Evolutionary conservation across 2,888 invertebrate species (phyloP), one percentile per base, ranked within the genome.

Genomic region (Chironomus riparius): DNA sequence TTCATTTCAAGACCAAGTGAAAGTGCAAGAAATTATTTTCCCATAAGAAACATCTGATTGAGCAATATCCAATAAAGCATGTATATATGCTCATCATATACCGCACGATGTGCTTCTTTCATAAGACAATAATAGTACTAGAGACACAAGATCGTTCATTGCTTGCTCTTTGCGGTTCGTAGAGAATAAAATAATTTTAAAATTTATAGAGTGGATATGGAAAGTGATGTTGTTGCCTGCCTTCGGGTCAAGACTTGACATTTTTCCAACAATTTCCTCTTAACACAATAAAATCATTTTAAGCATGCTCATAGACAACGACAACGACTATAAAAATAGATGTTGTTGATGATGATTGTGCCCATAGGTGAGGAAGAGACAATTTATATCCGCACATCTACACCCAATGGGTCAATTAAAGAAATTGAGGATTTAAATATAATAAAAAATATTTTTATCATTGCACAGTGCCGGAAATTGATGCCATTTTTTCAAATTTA

Each of bases 21-120:
- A 70, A 70, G 70, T 70, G 38, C 38, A 38, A 56, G 15, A 56
- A 56, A 70, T 48, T 70, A 73, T 73, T 73, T 73, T 73, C 72
- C 62, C 72, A 73, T 73, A 73, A 61, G 22, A 73, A 73, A 24
- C 71, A 71, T 21, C 72, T 61, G 72, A 73, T 71, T 24, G 38
- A 38, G 65, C 22, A 65, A 22, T 22, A 65, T 65, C 21, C 22
- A 56, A 15, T 18, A 18, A 15, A 15, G n/a, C 18, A 15, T 56
- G 56, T 56, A 56, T 18, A 56, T 56, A 18, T 56, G 56, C 38
- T 38, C 38, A 38, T 38, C 38, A 38, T 38, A 38, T 38, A 10
- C 56, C 56, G 18, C 18, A 65, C 21, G 65, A 65, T 65, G 65
- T 21, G 65, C 65, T 50, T 4, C 7, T 56, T 18, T 56, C 6